These are phyloP conservation scores for Semibalanus balanoides DNA, from an alignment of 1,140 invertebrate species.

Conservation along the genomic window DNA sequence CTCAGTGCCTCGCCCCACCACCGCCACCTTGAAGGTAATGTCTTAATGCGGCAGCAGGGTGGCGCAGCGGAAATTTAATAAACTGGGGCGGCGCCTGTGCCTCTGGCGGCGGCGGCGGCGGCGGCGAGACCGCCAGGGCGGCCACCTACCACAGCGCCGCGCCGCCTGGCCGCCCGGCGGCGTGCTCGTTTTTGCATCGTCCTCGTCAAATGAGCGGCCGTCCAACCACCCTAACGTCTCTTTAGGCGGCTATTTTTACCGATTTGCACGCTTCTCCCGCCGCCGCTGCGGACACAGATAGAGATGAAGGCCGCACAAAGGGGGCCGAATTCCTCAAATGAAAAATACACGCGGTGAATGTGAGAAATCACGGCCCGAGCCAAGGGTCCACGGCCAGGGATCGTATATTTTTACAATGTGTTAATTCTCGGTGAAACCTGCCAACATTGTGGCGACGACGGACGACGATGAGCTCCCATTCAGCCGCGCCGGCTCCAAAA, in stretches of 20 bases:
- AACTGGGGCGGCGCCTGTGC: background rate
- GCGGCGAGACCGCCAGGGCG: too few relatives aligned
- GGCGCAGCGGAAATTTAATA: background rate
- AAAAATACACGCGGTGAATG: conserved; percentile 2
- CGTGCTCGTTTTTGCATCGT: background rate
- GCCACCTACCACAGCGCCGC: background rate
- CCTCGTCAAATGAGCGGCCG: background rate
- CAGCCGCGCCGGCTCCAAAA: background rate
- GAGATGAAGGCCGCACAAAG: conserved; percentile 1
- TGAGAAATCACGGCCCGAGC: background rate
- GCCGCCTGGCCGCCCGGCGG: too few relatives aligned
- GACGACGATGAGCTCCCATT: background rate
- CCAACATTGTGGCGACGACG: background rate
- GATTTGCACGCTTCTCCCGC: conserved; percentile 3
- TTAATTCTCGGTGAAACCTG: conserved; percentile 3
- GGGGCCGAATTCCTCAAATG: background rate
- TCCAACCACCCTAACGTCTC: background rate
- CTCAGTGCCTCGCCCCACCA: background rate
- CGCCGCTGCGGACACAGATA: background rate
- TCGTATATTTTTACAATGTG: conserved; percentile 6
- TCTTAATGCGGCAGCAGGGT: background rate
- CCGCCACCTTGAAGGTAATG: background rate
- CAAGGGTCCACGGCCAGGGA: background rate
- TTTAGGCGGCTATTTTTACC: conserved; percentile 1
- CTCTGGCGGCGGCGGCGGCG: too few relatives aligned